These are phyloP conservation scores for Tarsius wallacei DNA, from an alignment of 2,797 vertebrate species.

Conservation along the genomic window DNA sequence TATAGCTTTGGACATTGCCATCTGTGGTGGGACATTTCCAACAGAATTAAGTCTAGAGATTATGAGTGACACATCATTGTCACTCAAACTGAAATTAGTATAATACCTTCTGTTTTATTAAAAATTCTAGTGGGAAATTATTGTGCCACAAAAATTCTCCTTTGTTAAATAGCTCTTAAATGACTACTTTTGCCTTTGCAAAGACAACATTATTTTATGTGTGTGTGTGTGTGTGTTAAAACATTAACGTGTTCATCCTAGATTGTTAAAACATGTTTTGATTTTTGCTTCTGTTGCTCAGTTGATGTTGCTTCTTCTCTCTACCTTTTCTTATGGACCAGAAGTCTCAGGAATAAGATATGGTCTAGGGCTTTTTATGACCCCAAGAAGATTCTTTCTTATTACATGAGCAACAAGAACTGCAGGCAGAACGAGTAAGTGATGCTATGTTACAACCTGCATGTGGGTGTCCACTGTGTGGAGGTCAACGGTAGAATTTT, in stretches of 20 bases:
- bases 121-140: neutral
- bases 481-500: neutral
- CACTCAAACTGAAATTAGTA: neutral
- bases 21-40: slow-evolving; percentile 6
- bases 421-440: neutral
- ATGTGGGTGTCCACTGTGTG: neutral
- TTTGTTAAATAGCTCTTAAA: slow-evolving; percentile 5
- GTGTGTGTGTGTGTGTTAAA: neutral
- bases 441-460: neutral
- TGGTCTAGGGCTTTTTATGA: no score
- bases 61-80: neutral
- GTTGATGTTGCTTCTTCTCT: neutral
- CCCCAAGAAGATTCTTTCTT: neutral
- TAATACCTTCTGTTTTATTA: slow-evolving; percentile 34
- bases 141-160: slow-evolving; percentile 17
- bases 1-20: neutral
- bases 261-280: neutral
- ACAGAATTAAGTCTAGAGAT: neutral
- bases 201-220: neutral
- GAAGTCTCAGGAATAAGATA: neutral
- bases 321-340: neutral
- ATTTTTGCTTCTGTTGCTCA: neutral
- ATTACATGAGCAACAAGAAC: neutral
- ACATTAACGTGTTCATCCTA: neutral
- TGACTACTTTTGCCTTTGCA: neutral